Evolutionary conservation across 2,113 vertebrate species (phyloP).

Genomic region (Eptesicus fuscus): DNA sequence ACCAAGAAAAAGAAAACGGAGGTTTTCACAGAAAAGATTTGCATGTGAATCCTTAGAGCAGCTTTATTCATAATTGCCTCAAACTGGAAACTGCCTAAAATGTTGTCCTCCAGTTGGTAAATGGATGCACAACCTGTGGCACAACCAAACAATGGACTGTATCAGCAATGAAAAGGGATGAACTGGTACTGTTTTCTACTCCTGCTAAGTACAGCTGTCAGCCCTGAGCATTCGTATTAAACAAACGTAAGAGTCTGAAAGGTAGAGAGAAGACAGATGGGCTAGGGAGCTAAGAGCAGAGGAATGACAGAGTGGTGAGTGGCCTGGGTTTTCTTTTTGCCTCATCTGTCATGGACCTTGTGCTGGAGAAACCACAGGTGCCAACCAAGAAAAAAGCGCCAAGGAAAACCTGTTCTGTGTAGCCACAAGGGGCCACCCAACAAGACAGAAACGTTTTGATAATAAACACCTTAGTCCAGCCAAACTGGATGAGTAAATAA

Average conservation of each 20-base stretch:
- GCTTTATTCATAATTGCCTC: background rate
- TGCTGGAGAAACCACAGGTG: background rate
- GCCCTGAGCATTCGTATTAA: background rate
- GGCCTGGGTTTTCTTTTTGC: background rate
- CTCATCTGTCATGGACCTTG: background rate
- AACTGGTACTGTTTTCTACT: background rate
- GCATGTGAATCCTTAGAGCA: background rate
- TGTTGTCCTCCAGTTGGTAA: background rate
- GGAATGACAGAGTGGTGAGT: background rate
- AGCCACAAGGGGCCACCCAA: background rate
- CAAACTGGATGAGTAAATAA: background rate
- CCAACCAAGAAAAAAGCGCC: background rate
- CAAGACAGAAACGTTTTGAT: background rate
- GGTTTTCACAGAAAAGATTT: background rate
- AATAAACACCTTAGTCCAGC: background rate
- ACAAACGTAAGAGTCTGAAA: background rate
- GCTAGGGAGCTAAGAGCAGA: background rate
- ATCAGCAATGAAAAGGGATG: background rate
- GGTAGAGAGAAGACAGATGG: background rate
- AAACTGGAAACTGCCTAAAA: background rate
- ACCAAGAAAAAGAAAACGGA: background rate
- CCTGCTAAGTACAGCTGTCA: background rate
- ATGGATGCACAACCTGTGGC: background rate
- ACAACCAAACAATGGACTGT: background rate
- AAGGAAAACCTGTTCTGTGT: background rate